phyloP scores from a whole-genome alignment of 2,797 vertebrate species.

The Danio kyathit region DNA sequence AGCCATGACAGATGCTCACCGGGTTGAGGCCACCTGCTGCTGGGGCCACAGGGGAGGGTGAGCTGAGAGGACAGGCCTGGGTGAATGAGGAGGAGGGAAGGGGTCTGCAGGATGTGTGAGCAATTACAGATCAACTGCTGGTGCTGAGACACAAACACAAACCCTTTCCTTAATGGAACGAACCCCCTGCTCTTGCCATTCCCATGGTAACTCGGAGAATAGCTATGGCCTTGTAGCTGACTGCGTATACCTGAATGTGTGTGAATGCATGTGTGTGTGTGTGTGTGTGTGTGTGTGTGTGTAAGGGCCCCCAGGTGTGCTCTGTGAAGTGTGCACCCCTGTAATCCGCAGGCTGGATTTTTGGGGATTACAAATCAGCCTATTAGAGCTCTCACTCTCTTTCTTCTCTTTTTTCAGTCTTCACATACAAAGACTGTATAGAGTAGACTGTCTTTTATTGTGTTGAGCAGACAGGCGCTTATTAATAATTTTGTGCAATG shows the following conservation, averaged over 20 bases:
- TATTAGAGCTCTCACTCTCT: slow-evolving; percentile 22
- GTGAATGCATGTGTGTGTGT: not conserved
- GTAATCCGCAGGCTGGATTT: slow-evolving; percentile 48
- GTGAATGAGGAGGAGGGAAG: slow-evolving; percentile 11
- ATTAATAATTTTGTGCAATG: slow-evolving; percentile 15
- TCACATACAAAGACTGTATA: not conserved
- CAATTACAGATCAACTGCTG: slow-evolving; percentile 58
- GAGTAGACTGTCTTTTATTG: not conserved
- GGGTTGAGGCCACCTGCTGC: slow-evolving; percentile 72
- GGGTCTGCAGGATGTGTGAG: slow-evolving; percentile 36
- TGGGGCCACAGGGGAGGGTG: slow-evolving; percentile 45
- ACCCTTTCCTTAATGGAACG: slow-evolving; percentile 51
- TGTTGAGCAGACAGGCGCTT: not conserved
- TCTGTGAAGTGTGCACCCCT: slow-evolving; percentile 42
- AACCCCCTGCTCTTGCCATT: slow-evolving; percentile 62
- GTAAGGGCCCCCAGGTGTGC: slow-evolving; percentile 36
- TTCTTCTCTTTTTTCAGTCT: not conserved
- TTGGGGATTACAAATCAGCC: slow-evolving; percentile 46
- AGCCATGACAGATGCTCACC: slow-evolving; percentile 67
- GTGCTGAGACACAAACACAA: slow-evolving; percentile 43
- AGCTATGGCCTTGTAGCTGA: slow-evolving; percentile 60
- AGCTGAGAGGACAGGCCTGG: slow-evolving; percentile 12
- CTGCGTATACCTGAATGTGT: slow-evolving; percentile 43
- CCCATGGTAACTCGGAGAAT: slow-evolving; percentile 70
- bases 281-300: not conserved